phyloP scores from a whole-genome alignment of 2,888 invertebrate species.

The Apotomis capreana region DNA sequence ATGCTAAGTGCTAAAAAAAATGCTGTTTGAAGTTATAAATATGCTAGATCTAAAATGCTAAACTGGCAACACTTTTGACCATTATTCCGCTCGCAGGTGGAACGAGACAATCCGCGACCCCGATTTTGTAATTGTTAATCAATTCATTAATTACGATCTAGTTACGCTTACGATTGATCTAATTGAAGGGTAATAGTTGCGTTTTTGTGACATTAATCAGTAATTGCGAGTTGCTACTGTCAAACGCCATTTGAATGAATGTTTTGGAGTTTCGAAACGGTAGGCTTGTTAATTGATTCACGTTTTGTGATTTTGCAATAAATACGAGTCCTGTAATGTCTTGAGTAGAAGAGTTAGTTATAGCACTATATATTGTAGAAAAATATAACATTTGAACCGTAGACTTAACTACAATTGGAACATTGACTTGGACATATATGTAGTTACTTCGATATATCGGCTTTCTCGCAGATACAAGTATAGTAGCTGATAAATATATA shows the following conservation, averaged over 20 bases:
- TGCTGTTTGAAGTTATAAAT: too few species aligned
- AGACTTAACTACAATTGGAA: too few species aligned
- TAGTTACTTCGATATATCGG: too few species aligned
- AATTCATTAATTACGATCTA: constrained; percentile 50
- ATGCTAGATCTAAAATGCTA: too few species aligned
- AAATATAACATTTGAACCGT: too few species aligned
- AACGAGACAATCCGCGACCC: constrained; percentile 51
- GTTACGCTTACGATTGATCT: constrained; percentile 26
- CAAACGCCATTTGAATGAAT: constrained; percentile 21
- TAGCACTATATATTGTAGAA: too few species aligned
- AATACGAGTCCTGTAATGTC: neutral
- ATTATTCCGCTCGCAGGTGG: constrained; percentile 44
- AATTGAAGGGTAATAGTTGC: constrained; percentile 32
- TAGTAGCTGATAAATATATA: too few species aligned
- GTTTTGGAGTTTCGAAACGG: constrained; percentile 4
- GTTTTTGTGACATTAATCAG: constrained; percentile 20
- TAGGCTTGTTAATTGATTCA: neutral
- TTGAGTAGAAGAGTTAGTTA: too few species aligned
- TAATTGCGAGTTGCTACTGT: constrained; percentile 26
- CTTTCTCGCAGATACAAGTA: too few species aligned
- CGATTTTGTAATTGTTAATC: constrained; percentile 56
- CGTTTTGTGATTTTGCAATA: neutral
- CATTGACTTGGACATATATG: too few species aligned
- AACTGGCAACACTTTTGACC: constrained; percentile 26
- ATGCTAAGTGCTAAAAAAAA: too few species aligned